Base-by-base conservation (phyloP, 2,113 vertebrate genomes). In the Propithecus coquereli region DNA sequence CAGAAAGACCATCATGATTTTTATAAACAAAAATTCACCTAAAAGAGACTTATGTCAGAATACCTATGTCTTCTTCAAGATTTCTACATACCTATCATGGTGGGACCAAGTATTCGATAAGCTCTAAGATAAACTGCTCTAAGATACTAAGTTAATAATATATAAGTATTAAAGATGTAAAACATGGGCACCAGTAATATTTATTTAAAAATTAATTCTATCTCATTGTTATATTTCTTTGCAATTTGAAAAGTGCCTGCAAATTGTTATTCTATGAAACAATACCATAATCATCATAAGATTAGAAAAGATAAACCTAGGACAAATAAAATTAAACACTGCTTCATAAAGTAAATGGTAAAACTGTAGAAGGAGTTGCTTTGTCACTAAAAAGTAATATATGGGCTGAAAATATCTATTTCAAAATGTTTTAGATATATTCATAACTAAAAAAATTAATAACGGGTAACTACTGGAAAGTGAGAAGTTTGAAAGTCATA, bases 161-260 rank as follows among this genome's bases (percentile, higher is more conserved):
- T 8, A 18, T 3, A 83, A 52, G 40, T 77, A 87, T 57, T 87
- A 95, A 77, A 90, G 10, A 83, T 25, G 2, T 40, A 91, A 96
- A 76, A 89, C 13, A 77, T 17, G 37, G 37, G n/a, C 13, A 1
- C 14, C 22, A 83, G 17, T 10, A 94, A 40, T 52, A 57, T 68
- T 63, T 57, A 74, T 80, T 93, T 95, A 80, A 54, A 84, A 93
- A 79, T 68, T 90, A 90, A 57, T 37, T 79, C n/a, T 73, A 83
- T 68, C 34, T 57, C n/a, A 74, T n/a, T 63, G 0, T 52, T 83
- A 45, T 37, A n/a, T 34, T 93, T 77, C 12, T 82, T 77, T 81
- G 14, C 3, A 47, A 77, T 30, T 43, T 63, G 63, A 80, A 94
- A 87, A 90, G 20, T 77, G 32, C 25, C 43, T 83, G 6, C 34